Percentiles rank a stretch among this genome's conserved stretches.
These are phyloP conservation scores for Nannoperca australis DNA, from an alignment of 2,797 vertebrate genomes.

Conservation along the genomic window DNA sequence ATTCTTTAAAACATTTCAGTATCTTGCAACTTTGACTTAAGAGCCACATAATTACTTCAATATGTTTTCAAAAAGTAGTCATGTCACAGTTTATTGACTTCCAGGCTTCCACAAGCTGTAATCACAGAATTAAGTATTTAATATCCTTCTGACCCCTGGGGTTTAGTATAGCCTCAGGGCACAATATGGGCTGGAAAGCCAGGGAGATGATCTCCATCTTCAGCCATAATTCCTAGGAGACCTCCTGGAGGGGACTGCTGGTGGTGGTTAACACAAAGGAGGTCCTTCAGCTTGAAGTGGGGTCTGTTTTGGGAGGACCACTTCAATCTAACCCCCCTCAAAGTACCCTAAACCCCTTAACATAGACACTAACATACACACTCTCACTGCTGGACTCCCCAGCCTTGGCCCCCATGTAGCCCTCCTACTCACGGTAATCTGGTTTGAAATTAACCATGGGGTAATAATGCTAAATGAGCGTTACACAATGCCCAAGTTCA, in stretches of 20 bases:
- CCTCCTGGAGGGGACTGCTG: conserved; percentile 76
- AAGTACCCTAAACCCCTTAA: conserved; percentile 51
- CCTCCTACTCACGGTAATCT: conserved; percentile 65
- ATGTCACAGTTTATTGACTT: conserved; percentile 34
- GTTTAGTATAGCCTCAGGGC: conserved; percentile 56
- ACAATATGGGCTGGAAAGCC: conserved; percentile 58
- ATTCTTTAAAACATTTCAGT: conserved; percentile 10
- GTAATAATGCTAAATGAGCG: conserved; percentile 80
- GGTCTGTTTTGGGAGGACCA: conserved; percentile 69
- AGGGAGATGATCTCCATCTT: conserved; percentile 65
- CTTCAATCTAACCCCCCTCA: conserved; percentile 47
- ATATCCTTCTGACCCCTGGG: conserved; percentile 62
- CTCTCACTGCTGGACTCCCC: conserved; percentile 13
- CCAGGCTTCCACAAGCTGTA: conserved; percentile 37
- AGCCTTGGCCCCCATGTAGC: conserved; percentile 37
- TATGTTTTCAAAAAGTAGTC: conserved; percentile 23
- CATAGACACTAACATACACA: conserved; percentile 48
- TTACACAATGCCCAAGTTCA: conserved; percentile 65
- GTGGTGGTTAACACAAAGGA: conserved; percentile 79
- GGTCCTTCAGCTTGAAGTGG: conserved; percentile 78
- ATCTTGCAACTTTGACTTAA: conserved; percentile 9
- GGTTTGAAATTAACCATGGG: conserved; percentile 80
- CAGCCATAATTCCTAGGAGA: conserved; percentile 74
- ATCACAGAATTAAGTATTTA: conserved; percentile 65
- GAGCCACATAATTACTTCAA: not conserved